These are phyloP conservation scores for Caranx melampygus DNA, from an alignment of 2,113 vertebrate genomes.

Conservation along the genomic window DNA sequence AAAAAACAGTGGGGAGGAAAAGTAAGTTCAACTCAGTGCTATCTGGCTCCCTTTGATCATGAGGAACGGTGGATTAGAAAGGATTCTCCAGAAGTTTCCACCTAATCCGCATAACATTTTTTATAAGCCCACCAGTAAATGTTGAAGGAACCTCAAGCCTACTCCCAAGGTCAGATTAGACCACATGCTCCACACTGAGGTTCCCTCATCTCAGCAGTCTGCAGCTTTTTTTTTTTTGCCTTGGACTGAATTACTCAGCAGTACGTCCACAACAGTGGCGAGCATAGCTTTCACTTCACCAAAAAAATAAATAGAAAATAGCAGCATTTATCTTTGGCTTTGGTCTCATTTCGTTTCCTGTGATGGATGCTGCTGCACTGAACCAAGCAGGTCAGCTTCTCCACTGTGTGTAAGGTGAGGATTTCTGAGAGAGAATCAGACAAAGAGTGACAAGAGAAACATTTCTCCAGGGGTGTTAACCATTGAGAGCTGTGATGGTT, in stretches of 20 bases:
- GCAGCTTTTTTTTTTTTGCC: constrained; percentile 10
- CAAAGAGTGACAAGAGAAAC: constrained; percentile 64
- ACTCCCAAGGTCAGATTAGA: constrained; percentile 68
- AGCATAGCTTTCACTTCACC: constrained; percentile 32
- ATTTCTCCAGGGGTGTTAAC: constrained; percentile 71
- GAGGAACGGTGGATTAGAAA: constrained; percentile 73
- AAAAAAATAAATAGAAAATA: constrained; percentile 37
- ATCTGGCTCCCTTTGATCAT: constrained; percentile 78
- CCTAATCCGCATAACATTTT: constrained; percentile 74
- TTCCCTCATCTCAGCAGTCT: constrained; percentile 26
- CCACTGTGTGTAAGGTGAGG: constrained; percentile 47
- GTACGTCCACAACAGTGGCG: constrained; percentile 33
- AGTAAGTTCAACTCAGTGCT: constrained; percentile 61
- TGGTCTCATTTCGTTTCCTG: constrained; percentile 46
- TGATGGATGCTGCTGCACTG: constrained; percentile 62
- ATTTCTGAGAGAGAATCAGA: constrained; percentile 55
- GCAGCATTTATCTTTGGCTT: constrained; percentile 62
- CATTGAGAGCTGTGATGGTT: constrained; percentile 63
- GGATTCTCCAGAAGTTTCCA: constrained; percentile 72
- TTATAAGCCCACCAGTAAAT: constrained; percentile 63
- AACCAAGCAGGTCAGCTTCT: constrained; percentile 67
- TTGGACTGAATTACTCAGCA: constrained; percentile 35
- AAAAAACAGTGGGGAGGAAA: constrained; percentile 41
- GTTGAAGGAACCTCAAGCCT: constrained; percentile 41
- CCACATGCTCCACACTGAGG: constrained; percentile 25